Base-by-base conservation (phyloP, 2,888 invertebrate species). In the Ceraclea dissimilis region DNA sequence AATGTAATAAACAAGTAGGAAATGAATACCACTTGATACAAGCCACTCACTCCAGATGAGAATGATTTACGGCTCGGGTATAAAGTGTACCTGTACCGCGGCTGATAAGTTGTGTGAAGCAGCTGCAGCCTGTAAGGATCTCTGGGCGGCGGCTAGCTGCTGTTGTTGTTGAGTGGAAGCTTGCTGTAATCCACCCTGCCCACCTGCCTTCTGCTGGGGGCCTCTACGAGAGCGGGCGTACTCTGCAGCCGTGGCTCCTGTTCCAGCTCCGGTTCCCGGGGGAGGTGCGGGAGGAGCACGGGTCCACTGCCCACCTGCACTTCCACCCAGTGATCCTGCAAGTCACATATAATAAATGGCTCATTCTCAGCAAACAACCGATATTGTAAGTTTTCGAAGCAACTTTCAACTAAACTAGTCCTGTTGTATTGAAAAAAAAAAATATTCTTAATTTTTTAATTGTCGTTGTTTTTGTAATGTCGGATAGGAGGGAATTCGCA, bases 211-310 rank as follows among this genome's bases (percentile, higher is more conserved):
- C 60, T 21, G 70, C 66, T 51, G 74, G 69, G 17, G 69, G 65
- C 26, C 68, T 67, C 61, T 66, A 63, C 65, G 22, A 68, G 68
- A 16, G 64, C 67, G 63, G 64, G 85, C 1, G 83, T 79, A 0
- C 88, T 88, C 64, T 87, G 88, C 33, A 88, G 89, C 64, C 87
- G 86, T 1, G 88, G 89, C 64, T 67, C 62, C 68, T n/a, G 67
- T 64, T 13, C 65, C 66, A 20, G 68, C 73, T 51, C 61, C 62
- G 52, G 52, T 52, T 59, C 58, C 68, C n/a, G 71, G 13, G 66
- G 88, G 86, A 8, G 89, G 88, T 39, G 84, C 85, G 1, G 84
- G 79, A 0, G 89, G 89, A 63, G 88, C 88, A 26, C 87, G 77
- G 21, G 88, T 89, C 89, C 89, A 89, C 64, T 88, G 87, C 1